Base-by-base conservation (phyloP, 2,888 invertebrate genomes). In the Shargacucullia verbasci region DNA sequence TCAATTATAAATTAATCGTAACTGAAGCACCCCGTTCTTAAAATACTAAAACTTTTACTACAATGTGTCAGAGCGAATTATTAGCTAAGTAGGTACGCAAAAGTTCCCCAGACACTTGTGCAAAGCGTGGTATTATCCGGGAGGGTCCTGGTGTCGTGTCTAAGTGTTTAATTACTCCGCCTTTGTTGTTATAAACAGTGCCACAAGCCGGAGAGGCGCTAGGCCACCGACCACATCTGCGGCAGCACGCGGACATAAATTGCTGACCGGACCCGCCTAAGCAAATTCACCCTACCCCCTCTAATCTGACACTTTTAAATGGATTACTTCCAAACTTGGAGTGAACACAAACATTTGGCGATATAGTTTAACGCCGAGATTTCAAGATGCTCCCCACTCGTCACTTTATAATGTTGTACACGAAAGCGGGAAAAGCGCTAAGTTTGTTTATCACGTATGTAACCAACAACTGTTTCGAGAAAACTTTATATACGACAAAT, bases 261-360 rank as follows among this genome's bases (percentile, higher is more conserved):
- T 85, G 84, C 86, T 86, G 84, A 85, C 88, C 86, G 77, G 77
- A 79, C 84, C 80, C 80, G 81, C 86, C 86, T 88, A 86, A 88
- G 85, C 85, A 88, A 88, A 88, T 87, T 84, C 85, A 72, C 80
- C 82, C 82, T 68, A 76, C 76, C 80, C 82, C 79, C 82, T 83
- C 79, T 87, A 89, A 89, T 88, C 89, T 87, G 88, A 89, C 87
- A 89, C 86, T 89, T 89, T 88, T 87, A 83, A 86, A 88, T 86
- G 85, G 83, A 88, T 88, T 86, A 86, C 83, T 81, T 76, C 63
- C 66, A 72, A 85, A 85, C 80, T 84, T 78, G 64, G 70, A 72
- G 77, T 48, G 74, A 79, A 81, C 79, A 80, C 78, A 82, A 81
- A 80, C 79, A 81, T 80, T 82, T 82, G 78, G 80, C 77, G 70